A percentile compares a stretch with the other conserved stretches of the same genome.
Evolutionary conservation across 1,140 invertebrate genomes (phyloP).

Genomic region (Charaxes varanes): DNA sequence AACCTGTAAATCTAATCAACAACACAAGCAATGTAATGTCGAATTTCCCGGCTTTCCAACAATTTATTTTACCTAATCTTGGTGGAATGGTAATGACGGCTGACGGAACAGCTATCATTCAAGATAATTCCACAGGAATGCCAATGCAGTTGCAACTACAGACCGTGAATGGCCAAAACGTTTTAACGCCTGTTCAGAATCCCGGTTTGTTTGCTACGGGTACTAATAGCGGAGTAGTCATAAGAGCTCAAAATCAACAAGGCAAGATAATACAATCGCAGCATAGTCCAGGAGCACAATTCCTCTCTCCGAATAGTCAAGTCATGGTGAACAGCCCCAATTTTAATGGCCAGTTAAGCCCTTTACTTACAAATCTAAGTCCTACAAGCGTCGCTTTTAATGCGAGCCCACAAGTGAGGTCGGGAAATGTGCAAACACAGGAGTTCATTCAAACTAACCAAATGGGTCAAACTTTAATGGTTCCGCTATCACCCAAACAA

Average conservation of each 20-base stretch:
- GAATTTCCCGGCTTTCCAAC: constrained; percentile 86
- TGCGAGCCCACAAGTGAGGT: constrained; percentile 75
- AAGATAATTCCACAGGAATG: constrained; percentile 78
- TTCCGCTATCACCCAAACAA: constrained; percentile 81
- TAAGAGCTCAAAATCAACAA: constrained; percentile 81
- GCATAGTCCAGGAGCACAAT: constrained; percentile 80
- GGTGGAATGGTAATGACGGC: constrained; percentile 86
- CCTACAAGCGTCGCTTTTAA: constrained; percentile 82
- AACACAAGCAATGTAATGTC: constrained; percentile 82
- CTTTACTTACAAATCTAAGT: constrained; percentile 82
- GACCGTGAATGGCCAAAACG: constrained; percentile 86
- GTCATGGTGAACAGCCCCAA: constrained; percentile 83
- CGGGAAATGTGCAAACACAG: constrained; percentile 76
- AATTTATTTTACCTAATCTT: constrained; percentile 87
- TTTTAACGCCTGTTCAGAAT: constrained; percentile 83
- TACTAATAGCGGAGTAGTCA: constrained; percentile 83
- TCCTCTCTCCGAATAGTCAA: constrained; percentile 83
- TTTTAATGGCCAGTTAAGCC: constrained; percentile 86
- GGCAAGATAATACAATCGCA: constrained; percentile 83
- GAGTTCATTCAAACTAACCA: constrained; percentile 82
- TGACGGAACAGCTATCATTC: constrained; percentile 80
- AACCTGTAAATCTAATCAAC: constrained; percentile 87
- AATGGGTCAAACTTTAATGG: constrained; percentile 85
- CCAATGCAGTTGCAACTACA: constrained; percentile 86
- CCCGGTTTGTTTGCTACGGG: constrained; percentile 82